A percentile compares a stretch with the other conserved stretches of the same genome.
Conservation (phyloP, 2,113 vertebrate species). For the Podiceps cristatus region DNA sequence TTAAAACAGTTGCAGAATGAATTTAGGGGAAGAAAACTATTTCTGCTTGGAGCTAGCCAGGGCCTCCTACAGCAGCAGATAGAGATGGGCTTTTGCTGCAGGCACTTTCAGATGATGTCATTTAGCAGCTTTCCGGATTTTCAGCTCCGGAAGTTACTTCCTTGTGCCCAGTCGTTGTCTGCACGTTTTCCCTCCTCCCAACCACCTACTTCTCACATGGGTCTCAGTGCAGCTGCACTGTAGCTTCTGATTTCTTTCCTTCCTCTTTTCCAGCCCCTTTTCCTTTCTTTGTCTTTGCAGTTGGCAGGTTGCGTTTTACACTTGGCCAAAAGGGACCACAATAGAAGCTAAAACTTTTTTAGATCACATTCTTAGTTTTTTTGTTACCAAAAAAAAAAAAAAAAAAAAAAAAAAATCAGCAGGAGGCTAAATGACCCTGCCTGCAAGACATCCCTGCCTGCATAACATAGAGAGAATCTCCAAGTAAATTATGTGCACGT, state of each 20-base stretch:
- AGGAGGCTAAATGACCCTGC: background rate
- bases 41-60: background rate
- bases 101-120: background rate
- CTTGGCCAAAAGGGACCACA: background rate
- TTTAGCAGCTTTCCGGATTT: background rate
- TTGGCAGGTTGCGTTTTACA: background rate
- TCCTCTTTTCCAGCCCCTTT: conserved; percentile 12
- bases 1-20: background rate
- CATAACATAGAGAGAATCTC: background rate
- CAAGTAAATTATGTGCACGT: rapidly evolving
- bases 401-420: background rate
- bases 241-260: conserved; percentile 33
- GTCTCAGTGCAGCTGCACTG: background rate
- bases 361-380: background rate
- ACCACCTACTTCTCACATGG: background rate
- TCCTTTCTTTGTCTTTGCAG: conserved; percentile 53
- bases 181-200: background rate
- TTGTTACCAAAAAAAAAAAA: background rate
- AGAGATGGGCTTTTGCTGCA: background rate
- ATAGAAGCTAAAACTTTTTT: background rate
- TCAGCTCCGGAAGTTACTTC: background rate
- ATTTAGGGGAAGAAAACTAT: background rate
- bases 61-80: background rate
- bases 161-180: background rate
- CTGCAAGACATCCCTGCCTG: background rate